Conservation (phyloP, 2,797 vertebrate species). For the Allobates femoralis region DNA sequence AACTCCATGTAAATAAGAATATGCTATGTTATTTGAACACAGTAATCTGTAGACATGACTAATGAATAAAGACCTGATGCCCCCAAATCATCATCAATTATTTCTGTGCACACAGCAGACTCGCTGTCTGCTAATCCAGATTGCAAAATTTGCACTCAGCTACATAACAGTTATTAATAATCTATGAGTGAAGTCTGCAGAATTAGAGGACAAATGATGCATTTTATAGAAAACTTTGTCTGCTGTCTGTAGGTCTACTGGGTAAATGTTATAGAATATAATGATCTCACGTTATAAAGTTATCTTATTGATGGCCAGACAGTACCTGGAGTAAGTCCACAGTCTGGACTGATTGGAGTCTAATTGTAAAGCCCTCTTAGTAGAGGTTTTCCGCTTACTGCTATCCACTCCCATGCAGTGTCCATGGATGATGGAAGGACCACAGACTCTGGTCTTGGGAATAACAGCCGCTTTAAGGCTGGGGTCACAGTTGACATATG, state of each 20-base stretch:
- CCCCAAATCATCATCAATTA: slow-evolving; percentile 2
- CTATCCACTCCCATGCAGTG: too few species aligned
- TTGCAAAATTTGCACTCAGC: slow-evolving; percentile 12
- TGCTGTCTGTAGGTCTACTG: not conserved
- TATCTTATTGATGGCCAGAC: not conserved
- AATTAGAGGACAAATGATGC: slow-evolving; percentile 7
- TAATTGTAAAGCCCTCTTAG: too few species aligned
- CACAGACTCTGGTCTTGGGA: too few species aligned
- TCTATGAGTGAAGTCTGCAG: not conserved
- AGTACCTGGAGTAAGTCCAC: too few species aligned
- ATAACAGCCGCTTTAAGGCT: too few species aligned
- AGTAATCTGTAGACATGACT: not conserved
- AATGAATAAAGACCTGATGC: not conserved
- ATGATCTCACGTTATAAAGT: not conserved
- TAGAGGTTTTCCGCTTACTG: too few species aligned
- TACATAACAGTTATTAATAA: slow-evolving; percentile 9
- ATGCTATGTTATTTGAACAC: not conserved
- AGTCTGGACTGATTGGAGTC: too few species aligned
- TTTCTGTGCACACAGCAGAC: not conserved
- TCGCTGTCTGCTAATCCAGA: slow-evolving; percentile 19
- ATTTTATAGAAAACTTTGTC: not conserved
- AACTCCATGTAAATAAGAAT: not conserved
- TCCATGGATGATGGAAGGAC: too few species aligned
- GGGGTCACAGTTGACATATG: too few species aligned
- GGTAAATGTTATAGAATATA: not conserved